Evolutionary conservation across 2,888 invertebrate genomes (phyloP), one percentile per base, ranked within the genome.

Genomic region (Neuroscelio doddi): DNA sequence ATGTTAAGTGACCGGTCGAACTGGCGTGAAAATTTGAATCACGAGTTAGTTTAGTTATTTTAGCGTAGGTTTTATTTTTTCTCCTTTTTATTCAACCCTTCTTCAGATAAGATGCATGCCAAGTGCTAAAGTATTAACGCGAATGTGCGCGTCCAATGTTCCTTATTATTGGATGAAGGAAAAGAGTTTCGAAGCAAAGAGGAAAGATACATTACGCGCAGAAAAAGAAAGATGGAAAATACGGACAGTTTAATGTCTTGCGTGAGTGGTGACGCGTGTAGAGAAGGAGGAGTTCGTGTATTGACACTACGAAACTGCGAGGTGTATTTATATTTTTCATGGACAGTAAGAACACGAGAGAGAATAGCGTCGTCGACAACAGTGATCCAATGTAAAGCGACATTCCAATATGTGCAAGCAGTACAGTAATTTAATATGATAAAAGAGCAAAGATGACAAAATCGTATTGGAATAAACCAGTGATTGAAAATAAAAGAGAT

Each of bases 401-500:
- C 42, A 52, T 52, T 47, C 44, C 52, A 36, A 57, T 10, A 46
- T 1, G 12, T n/a, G n/a, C n/a, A n/a, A n/a, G n/a, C n/a, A n/a
- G n/a, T n/a, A n/a, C n/a, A n/a, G n/a, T n/a, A n/a, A n/a, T n/a
- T n/a, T 39, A 44, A 17, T 45, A 41, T 41, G 45, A 36, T 49
- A 49, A 42, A 24, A 39, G 44, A 36, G 21, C 9, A 24, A 4
- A 21, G 21, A 5, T 15, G 17, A 15, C 30, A 15, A 14, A 57
- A 17, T 16, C 16, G 51, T 61, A 61, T 65, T 65, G 65, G 61
- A 65, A 52, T 61, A 53, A 45, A 57, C 62, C 58, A 63, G 49
- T 66, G 53, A 50, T 57, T 42, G 51, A 44, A 64, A 62, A 63
- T 58, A 61, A 71, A 65, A 21, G 57, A 61, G 61, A 61, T 68